These are phyloP conservation scores for Sinella curviseta DNA, from an alignment of 1,140 invertebrate species.

Conservation along the genomic window DNA sequence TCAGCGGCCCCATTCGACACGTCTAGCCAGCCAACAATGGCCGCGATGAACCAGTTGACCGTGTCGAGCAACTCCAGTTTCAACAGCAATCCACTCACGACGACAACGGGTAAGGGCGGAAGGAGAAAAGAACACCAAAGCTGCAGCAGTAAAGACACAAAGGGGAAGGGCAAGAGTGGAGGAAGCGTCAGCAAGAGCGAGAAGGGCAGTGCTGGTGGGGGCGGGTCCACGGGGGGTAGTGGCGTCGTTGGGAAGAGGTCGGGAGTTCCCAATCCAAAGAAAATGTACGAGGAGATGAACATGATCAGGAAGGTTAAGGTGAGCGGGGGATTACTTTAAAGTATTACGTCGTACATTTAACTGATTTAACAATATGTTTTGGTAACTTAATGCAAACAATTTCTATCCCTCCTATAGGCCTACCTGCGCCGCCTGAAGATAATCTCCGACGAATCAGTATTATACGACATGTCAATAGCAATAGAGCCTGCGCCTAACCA, in stretches of 20 bases:
- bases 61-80: slow-evolving; percentile 44
- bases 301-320: slow-evolving; percentile 46
- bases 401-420: slow-evolving; percentile 63
- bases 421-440: slow-evolving; percentile 91
- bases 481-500: slow-evolving; percentile 67
- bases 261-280: slow-evolving; percentile 89
- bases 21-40: slow-evolving; percentile 80
- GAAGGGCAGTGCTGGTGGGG: slow-evolving; percentile 69
- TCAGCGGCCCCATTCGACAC: slow-evolving; percentile 90
- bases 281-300: slow-evolving; percentile 91
- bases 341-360: not conserved
- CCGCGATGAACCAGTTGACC: slow-evolving; percentile 80
- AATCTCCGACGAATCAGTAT: slow-evolving; percentile 83
- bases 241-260: slow-evolving; percentile 54
- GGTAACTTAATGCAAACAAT: too few relatives aligned
- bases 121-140: slow-evolving; percentile 36
- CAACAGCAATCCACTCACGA: slow-evolving; percentile 39
- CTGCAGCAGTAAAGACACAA: slow-evolving; percentile 58
- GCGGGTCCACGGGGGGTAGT: slow-evolving; percentile 6
- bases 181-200: slow-evolving; percentile 69
- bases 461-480: slow-evolving; percentile 83
- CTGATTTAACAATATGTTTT: not conserved
- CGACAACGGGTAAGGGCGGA: slow-evolving; percentile 40
- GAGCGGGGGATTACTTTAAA: not conserved
- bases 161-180: slow-evolving; percentile 53